These are phyloP conservation scores for Mercenaria mercenaria DNA, from an alignment of 1,140 invertebrate species.

Conservation along the genomic window DNA sequence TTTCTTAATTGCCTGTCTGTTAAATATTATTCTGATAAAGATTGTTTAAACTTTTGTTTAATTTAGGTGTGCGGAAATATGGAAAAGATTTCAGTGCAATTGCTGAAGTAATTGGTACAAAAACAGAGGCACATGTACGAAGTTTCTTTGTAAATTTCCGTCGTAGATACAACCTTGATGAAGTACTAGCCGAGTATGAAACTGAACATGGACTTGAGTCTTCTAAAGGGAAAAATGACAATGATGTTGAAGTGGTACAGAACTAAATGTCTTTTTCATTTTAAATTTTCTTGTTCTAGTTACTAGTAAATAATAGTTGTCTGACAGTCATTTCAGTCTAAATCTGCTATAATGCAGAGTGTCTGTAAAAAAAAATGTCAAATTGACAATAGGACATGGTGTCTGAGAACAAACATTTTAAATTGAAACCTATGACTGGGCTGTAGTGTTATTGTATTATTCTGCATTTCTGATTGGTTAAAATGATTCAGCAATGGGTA, in stretches of 20 bases:
- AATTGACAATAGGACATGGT: too few relatives aligned
- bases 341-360: too few relatives aligned
- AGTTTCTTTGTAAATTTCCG: slow-evolving; percentile 97
- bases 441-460: too few relatives aligned
- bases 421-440: too few relatives aligned
- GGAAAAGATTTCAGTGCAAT: slow-evolving; percentile 98
- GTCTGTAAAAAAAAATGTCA: too few relatives aligned
- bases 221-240: slow-evolving; percentile 87
- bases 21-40: too few relatives aligned
- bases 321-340: neutral
- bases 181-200: slow-evolving; percentile 95
- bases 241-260: slow-evolving; percentile 73
- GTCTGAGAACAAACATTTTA: too few relatives aligned
- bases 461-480: too few relatives aligned
- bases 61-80: slow-evolving; percentile 94
- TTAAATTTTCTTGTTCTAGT: neutral
- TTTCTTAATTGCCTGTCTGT: too few relatives aligned
- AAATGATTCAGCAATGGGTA: too few relatives aligned
- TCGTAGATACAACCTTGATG: slow-evolving; percentile 95
- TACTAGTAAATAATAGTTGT: neutral
- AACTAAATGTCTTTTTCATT: neutral
- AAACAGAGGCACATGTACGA: slow-evolving; percentile 96
- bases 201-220: slow-evolving; percentile 89
- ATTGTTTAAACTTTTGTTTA: too few relatives aligned
- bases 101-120: slow-evolving; percentile 97